phyloP scores from a whole-genome alignment of 2,888 invertebrate species.

The Xestia rhomboidea region DNA sequence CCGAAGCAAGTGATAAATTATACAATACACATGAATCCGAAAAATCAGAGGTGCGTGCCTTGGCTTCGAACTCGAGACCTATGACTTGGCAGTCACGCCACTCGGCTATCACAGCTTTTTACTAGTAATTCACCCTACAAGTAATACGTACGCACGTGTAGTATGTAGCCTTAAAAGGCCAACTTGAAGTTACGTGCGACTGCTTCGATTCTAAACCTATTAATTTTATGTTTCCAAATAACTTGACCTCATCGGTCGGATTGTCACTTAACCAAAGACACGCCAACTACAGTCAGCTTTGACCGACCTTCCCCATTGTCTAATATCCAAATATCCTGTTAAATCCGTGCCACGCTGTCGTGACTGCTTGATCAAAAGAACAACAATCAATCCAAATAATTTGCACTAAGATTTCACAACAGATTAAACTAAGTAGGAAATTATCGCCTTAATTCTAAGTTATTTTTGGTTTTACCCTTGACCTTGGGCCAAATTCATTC shows the following conservation, averaged over 20 bases:
- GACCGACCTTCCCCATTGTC: background rate
- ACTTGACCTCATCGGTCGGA: background rate
- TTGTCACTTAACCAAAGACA: background rate
- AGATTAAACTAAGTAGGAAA: background rate
- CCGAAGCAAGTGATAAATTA: no score
- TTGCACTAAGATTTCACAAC: background rate
- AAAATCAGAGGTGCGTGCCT: no score
- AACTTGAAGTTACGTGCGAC: no score
- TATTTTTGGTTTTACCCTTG: background rate
- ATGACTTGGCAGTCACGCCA: no score
- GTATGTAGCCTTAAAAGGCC: no score
- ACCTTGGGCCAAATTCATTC: background rate
- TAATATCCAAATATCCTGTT: background rate
- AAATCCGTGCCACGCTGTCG: background rate
- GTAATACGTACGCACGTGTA: no score
- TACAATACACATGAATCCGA: no score
- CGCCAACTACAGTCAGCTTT: background rate
- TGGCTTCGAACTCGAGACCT: no score
- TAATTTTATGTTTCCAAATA: background rate
- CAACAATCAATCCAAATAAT: constrained; percentile 41
- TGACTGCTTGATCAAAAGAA: background rate
- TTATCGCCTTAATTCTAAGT: background rate
- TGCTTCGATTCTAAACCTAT: background rate
- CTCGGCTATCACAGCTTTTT: no score
- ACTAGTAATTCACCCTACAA: no score